Evolutionary conservation across 1,140 invertebrate genomes (phyloP), one percentile per base, ranked within the genome.

Genomic region (Bradynema listronoti): DNA sequence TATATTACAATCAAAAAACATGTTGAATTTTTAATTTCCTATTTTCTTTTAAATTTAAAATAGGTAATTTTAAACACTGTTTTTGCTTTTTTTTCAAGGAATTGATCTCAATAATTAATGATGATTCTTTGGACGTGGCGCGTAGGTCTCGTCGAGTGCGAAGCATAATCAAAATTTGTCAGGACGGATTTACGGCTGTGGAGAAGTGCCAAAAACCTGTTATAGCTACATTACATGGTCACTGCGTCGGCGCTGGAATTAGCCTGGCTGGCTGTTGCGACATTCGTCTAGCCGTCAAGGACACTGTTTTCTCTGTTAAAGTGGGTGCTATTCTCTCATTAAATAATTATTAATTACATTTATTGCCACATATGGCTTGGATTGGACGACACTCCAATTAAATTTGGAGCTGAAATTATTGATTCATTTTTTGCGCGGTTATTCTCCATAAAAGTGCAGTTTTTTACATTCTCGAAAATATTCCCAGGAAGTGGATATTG

Each of bases 151-250:
- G 43, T 14, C 5, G 34, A n/a, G 1, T 63, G 4, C 80, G 84
- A n/a, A 80, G 82, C 41, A 75, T 81, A 4, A 87, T 96, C 49
- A 80, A 79, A 66, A 58, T 77, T 2, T 90, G 85, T 74, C 89
- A 94, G 83, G 83, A 54, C 11, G 49, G 64, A n/a, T 69, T 34
- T 42, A 69, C 34, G 6, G 33, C 61, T 7, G 14, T 66, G 32
- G 90, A 94, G 82, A 84, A 58, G 85, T 89, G 87, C 68, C 78
- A 80, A 11, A 97, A 96, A 79, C 93, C 92, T 7, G 87, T 96
- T 0, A 86, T 96, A 64, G 83, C 85, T 41, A 88, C 90, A 0
- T 52, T 66, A 30, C 64, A 66, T 32, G 36, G 56, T 29, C 68
- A 67, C 29, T 67, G 65, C 78, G 84, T 96, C 54, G 93, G 93